Evolutionary conservation across 2,113 vertebrate genomes (phyloP).

Genomic region (Protobothrops mucrosquamatus): DNA sequence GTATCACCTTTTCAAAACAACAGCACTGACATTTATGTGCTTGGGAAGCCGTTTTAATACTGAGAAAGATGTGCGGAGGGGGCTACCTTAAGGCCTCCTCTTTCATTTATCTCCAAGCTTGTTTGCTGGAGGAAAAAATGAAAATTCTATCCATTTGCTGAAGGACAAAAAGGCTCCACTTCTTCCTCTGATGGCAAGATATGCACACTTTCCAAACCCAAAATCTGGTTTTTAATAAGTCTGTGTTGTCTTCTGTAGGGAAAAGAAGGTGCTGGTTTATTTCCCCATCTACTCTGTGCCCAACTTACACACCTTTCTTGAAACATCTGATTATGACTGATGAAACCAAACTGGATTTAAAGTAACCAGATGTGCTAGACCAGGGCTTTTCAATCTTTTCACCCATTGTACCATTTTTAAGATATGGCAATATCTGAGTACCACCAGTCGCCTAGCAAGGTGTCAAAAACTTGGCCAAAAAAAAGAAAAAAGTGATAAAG

Average conservation of each 20-base stretch:
- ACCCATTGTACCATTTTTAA: no score
- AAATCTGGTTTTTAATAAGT: neutral
- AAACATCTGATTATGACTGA: conserved; percentile 74
- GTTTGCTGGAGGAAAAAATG: rapidly evolving
- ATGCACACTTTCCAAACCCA: neutral
- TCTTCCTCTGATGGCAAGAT: neutral
- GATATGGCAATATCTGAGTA: no score
- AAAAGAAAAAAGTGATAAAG: no score
- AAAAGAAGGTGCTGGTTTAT: conserved; percentile 62
- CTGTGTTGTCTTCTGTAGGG: conserved; percentile 37
- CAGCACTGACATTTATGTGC: conserved; percentile 53
- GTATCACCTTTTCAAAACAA: conserved; percentile 61
- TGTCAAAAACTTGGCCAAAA: no score
- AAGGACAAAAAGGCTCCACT: neutral
- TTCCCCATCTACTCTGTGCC: conserved; percentile 69
- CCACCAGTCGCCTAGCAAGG: no score
- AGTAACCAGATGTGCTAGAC: conserved; percentile 75
- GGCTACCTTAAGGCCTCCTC: neutral
- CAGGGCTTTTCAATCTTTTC: no score
- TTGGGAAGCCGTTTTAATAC: neutral
- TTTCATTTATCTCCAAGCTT: neutral
- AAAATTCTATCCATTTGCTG: neutral
- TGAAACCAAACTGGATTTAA: conserved; percentile 58
- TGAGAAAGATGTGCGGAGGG: neutral
- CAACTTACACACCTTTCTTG: conserved; percentile 61